Percentiles rank a stretch among this genome's conserved stretches.
Evolutionary conservation across 1,140 invertebrate genomes (phyloP).

Genomic region (Rhyacophila brunnea): DNA sequence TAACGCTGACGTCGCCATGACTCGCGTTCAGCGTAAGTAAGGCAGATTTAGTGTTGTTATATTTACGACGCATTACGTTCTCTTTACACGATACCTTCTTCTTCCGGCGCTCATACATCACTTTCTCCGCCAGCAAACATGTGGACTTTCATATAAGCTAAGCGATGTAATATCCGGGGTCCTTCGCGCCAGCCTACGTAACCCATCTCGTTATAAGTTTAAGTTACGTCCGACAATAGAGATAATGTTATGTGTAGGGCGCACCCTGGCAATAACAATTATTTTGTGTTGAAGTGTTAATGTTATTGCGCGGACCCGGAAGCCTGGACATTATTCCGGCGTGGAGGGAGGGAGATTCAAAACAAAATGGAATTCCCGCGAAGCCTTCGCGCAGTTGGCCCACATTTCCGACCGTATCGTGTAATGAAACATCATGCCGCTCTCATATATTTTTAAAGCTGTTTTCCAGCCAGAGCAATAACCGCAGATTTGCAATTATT

Average conservation of each 20-base stretch:
- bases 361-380: slow-evolving; percentile 34
- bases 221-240: slow-evolving; percentile 30
- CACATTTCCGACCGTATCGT: too few species aligned
- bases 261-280: slow-evolving; percentile 32
- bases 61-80: slow-evolving; percentile 26
- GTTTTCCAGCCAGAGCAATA: slow-evolving; percentile 18
- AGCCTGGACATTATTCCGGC: slow-evolving; percentile 11
- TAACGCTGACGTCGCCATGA: too few species aligned
- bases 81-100: slow-evolving; percentile 13
- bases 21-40: too few species aligned
- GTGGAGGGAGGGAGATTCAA: too few species aligned
- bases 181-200: not conserved
- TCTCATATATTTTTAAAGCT: slow-evolving; percentile 33
- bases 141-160: slow-evolving; percentile 5
- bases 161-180: slow-evolving; percentile 26
- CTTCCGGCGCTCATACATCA: slow-evolving; percentile 20
- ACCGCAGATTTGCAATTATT: slow-evolving; percentile 35
- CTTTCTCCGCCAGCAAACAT: slow-evolving; percentile 2
- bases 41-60: slow-evolving; percentile 20
- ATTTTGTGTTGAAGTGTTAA: too few species aligned
- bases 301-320: slow-evolving; percentile 24
- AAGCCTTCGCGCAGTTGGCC: too few species aligned
- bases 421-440: slow-evolving; percentile 20
- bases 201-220: slow-evolving; percentile 31
- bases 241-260: slow-evolving; percentile 23